Base-by-base conservation (phyloP, 2,797 vertebrate species). In the Pygocentrus nattereri region DNA sequence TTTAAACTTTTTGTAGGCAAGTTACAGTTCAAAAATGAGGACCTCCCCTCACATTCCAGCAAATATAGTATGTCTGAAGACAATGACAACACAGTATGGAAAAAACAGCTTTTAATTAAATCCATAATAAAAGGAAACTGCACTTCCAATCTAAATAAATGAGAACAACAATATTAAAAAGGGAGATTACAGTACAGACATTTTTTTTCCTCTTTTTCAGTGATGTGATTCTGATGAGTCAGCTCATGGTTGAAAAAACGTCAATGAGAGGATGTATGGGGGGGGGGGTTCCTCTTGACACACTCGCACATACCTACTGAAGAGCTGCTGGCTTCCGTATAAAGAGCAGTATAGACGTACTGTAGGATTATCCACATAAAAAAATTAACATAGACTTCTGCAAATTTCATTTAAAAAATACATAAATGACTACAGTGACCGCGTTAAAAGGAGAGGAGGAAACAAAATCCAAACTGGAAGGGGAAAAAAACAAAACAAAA, bases 31-130 rank as follows among this genome's bases (percentile, higher is more conserved):
- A n/a, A n/a, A n/a, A n/a, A n/a, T n/a, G n/a, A n/a, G n/a, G n/a
- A n/a, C 21, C 54, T 5, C 10, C 21, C 16, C 21, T 21, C 1
- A 30, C 27, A 7, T 62, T 30, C 25, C 25, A n/a, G 54, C 10
- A 25, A 16, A 65, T 44, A 64, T 0, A 27, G 10, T 5, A 34
- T 38, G 30, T 16, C 34, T 12, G 74, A 25, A 83, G 65, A 73
- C 77, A 77, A 58, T 61, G 72, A 73, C 12, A 18, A 38, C 64
- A 30, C 74, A 47, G 23, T 64, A 59, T 84, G 82, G 81, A 84
- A 87, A 87, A 87, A 87, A 82, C 84, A 83, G 84, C 84, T 82
- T 87, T 87, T 87, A 87, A 87, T 87, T 75, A 67, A 85, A 85
- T 87, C 58, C 62, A 85, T 84, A 82, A 69, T 87, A 87, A 87